Evolutionary conservation across 2,113 vertebrate species (phyloP).

Genomic region (Oreamnos americanus): DNA sequence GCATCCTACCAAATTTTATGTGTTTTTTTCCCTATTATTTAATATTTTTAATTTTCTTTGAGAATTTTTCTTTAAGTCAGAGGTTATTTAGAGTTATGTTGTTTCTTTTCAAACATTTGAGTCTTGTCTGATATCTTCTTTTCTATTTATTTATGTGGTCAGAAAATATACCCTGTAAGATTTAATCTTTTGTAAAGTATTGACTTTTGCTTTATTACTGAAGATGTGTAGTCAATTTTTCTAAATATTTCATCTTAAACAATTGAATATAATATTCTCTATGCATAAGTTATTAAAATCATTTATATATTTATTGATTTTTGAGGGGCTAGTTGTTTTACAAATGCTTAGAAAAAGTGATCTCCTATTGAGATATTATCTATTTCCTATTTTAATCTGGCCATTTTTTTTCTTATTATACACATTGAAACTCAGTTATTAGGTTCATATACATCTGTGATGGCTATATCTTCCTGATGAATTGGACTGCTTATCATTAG

Average conservation of each 20-base stretch:
- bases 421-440: background rate
- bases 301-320: background rate
- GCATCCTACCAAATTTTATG: background rate
- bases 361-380: background rate
- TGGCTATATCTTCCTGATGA: background rate
- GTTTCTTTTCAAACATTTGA: background rate
- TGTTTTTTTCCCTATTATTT: background rate
- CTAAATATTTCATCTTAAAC: background rate
- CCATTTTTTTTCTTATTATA: background rate
- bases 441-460: background rate
- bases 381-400: background rate
- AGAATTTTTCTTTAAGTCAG: background rate
- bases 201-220: background rate
- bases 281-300: background rate
- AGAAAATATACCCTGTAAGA: background rate
- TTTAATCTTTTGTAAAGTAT: background rate
- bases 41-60: background rate
- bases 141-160: background rate
- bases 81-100: background rate
- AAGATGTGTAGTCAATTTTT: background rate
- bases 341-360: background rate
- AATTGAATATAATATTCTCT: no score
- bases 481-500: background rate
- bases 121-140: background rate
- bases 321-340: background rate